Evolutionary conservation across 1,140 invertebrate species (phyloP).

Genomic region (Paraescarpia echinospica): DNA sequence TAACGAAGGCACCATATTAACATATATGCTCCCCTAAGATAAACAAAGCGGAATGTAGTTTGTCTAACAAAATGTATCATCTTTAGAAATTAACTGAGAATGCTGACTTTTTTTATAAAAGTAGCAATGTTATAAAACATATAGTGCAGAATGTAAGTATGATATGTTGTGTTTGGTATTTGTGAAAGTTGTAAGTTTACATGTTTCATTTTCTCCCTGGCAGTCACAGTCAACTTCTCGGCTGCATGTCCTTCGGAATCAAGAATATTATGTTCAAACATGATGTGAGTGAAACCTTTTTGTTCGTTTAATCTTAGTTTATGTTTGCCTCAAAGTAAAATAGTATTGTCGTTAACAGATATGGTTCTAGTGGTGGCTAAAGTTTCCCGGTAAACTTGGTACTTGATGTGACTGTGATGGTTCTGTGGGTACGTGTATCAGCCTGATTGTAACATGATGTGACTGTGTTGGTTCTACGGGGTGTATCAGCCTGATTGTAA

Average conservation of each 20-base stretch:
- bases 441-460: neutral
- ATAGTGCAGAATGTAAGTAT: too few species aligned
- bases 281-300: neutral
- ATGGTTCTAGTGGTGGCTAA: too few species aligned
- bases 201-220: neutral
- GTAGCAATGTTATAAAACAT: neutral
- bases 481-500: neutral
- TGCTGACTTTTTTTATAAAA: neutral
- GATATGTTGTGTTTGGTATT: too few species aligned
- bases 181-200: neutral
- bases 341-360: too few species aligned
- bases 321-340: too few species aligned
- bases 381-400: too few species aligned
- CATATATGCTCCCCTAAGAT: neutral
- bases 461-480: neutral
- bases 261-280: constrained; percentile 67
- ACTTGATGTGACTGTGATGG: too few species aligned
- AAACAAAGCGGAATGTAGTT: neutral
- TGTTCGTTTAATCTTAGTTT: neutral
- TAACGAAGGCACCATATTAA: neutral
- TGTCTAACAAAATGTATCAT: neutral
- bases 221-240: constrained; percentile 69
- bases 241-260: constrained; percentile 73
- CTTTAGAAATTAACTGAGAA: neutral
- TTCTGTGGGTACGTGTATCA: too few species aligned